These are phyloP conservation scores for Atrina japonica DNA, from an alignment of 2,888 invertebrate genomes.

Conservation along the genomic window DNA sequence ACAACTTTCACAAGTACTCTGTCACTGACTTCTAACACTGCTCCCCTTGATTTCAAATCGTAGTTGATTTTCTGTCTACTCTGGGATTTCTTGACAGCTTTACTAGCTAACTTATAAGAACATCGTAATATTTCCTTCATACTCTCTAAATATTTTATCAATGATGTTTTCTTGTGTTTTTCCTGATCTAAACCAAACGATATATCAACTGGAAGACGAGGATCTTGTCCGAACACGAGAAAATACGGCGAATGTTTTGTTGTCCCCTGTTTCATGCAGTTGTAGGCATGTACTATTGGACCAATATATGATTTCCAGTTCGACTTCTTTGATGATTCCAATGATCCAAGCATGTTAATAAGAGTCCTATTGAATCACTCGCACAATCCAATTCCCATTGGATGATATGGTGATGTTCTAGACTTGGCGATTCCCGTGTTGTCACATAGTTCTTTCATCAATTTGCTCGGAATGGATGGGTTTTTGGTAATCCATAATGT, in stretches of 20 bases:
- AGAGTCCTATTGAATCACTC: conserved; percentile 41
- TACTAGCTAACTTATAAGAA: too few relatives aligned
- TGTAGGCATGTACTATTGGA: conserved; percentile 23
- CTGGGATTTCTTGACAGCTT: too few relatives aligned
- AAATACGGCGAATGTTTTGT: conserved; percentile 37
- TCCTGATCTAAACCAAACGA: too few relatives aligned
- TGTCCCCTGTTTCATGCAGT: conserved; percentile 25
- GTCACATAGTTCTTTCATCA: conserved; percentile 29
- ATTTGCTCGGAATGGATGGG: conserved; percentile 8
- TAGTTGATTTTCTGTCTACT: too few relatives aligned
- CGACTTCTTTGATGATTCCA: conserved; percentile 24
- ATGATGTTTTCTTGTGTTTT: too few relatives aligned
- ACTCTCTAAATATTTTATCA: too few relatives aligned
- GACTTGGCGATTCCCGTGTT: conserved; percentile 28
- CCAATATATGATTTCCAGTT: conserved; percentile 33
- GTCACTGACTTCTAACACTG: too few relatives aligned
- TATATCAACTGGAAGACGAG: too few relatives aligned
- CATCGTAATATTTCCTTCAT: too few relatives aligned
- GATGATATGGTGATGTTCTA: conserved; percentile 40
- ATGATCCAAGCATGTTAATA: conserved; percentile 26
- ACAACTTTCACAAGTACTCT: too few relatives aligned
- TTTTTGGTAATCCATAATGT: conserved; percentile 31
- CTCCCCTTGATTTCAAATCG: too few relatives aligned
- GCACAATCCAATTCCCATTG: conserved; percentile 43
- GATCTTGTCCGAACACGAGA: conserved; percentile 34